phyloP scores from a whole-genome alignment of 2,113 vertebrate genomes.

The Corythaeola cristata region DNA sequence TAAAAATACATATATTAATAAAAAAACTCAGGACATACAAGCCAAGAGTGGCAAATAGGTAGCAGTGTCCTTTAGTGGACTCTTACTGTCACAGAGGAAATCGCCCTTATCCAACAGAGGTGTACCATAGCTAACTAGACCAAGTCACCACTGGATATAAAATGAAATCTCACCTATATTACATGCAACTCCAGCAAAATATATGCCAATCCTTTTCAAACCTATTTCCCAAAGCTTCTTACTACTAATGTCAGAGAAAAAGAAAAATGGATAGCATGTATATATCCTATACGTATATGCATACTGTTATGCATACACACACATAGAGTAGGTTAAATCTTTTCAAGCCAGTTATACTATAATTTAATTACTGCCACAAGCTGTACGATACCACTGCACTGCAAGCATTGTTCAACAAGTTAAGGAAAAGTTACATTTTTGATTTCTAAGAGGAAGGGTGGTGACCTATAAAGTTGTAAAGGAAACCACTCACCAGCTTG shows the following conservation, averaged over 20 bases:
- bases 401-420: background rate
- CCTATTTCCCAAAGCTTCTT: background rate
- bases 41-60: background rate
- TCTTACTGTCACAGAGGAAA: background rate
- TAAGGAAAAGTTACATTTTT: background rate
- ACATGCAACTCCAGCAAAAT: background rate
- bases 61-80: background rate
- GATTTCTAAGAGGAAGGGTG: constrained; percentile 64
- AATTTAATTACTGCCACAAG: background rate
- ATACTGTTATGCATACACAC: background rate
- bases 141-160: background rate
- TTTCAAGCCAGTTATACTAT: background rate
- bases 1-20: background rate
- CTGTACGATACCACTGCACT: background rate
- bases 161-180: background rate
- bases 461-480: constrained; percentile 41
- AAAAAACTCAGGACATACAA: background rate
- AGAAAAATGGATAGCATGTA: background rate
- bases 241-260: background rate
- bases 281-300: background rate
- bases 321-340: background rate
- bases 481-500: constrained; percentile 46
- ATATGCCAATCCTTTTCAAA: background rate
- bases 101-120: background rate
- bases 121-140: background rate